Evolutionary conservation across 2,888 invertebrate species (phyloP).

Genomic region (Parapristionchus giblindavisi): DNA sequence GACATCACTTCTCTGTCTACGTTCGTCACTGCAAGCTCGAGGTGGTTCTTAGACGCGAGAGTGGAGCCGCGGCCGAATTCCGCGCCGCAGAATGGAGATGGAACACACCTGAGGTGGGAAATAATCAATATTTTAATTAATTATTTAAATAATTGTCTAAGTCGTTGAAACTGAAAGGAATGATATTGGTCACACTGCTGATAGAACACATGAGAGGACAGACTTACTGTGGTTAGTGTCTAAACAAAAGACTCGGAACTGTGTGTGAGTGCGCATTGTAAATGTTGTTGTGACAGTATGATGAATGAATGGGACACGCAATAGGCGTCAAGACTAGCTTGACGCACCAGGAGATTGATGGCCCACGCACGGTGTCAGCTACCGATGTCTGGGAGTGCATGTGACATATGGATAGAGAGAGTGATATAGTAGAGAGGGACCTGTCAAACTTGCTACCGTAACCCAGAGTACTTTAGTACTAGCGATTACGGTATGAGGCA

Average conservation of each 20-base stretch:
- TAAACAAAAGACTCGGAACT: not conserved
- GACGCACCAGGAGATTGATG: too few relatives aligned
- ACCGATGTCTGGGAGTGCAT: too few relatives aligned
- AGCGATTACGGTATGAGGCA: too few relatives aligned
- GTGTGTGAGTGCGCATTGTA: not conserved
- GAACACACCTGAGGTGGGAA: slow-evolving; percentile 82
- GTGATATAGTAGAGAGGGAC: too few relatives aligned
- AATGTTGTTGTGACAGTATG: too few relatives aligned
- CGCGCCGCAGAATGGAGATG: slow-evolving; percentile 98
- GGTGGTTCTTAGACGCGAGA: slow-evolving; percentile 87
- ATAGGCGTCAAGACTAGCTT: too few relatives aligned
- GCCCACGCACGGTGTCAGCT: too few relatives aligned
- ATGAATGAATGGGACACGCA: too few relatives aligned
- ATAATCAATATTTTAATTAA: not conserved
- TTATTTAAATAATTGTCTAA: too few relatives aligned
- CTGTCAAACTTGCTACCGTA: too few relatives aligned
- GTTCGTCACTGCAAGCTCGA: slow-evolving; percentile 96
- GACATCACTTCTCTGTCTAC: slow-evolving; percentile 97
- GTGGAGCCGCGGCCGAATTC: slow-evolving; percentile 70
- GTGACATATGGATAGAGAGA: too few relatives aligned
- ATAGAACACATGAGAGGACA: not conserved
- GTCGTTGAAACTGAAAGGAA: not conserved
- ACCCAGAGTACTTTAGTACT: too few relatives aligned
- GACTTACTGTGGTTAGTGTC: not conserved
- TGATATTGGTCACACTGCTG: not conserved